Evolutionary conservation across 2,113 vertebrate genomes (phyloP).

Genomic region (Pyxicephalus adspersus): DNA sequence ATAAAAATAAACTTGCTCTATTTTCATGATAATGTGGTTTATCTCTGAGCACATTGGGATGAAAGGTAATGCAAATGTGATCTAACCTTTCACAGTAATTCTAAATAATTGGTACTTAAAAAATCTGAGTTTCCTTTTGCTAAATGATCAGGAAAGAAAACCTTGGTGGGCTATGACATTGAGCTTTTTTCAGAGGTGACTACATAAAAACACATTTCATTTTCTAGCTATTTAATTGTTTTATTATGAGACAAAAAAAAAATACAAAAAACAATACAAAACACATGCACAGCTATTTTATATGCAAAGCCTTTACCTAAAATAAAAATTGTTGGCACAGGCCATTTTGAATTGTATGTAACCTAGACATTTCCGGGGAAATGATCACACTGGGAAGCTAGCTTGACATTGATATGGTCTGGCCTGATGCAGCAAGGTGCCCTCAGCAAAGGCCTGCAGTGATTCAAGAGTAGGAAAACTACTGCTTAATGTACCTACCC

Average conservation of each 20-base stretch:
- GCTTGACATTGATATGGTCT: too few relatives aligned
- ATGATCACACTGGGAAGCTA: too few relatives aligned
- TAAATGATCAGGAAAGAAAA: conserved; percentile 45
- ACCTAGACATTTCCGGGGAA: too few relatives aligned
- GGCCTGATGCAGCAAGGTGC: too few relatives aligned
- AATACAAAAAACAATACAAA: neutral
- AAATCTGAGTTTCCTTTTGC: conserved; percentile 22
- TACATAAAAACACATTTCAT: conserved; percentile 8
- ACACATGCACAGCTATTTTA: too few relatives aligned
- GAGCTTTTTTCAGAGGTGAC: conserved; percentile 16
- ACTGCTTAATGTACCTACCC: too few relatives aligned
- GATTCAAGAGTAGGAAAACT: too few relatives aligned
- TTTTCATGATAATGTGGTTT: conserved; percentile 45
- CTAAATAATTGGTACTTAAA: conserved; percentile 48
- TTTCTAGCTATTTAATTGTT: neutral
- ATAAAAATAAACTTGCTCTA: conserved; percentile 34
- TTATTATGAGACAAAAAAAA: too few relatives aligned
- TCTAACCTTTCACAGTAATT: conserved; percentile 42
- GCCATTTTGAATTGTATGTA: too few relatives aligned
- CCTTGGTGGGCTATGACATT: conserved; percentile 37
- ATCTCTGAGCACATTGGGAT: conserved; percentile 41
- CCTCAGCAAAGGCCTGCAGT: too few relatives aligned
- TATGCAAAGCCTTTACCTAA: too few relatives aligned
- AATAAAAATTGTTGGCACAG: too few relatives aligned
- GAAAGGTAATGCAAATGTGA: conserved; percentile 51